A percentile compares a stretch with the other conserved stretches of the same genome.
Evolutionary conservation across 2,888 invertebrate species (phyloP).

Genomic region (Malthinus flaveolus): DNA sequence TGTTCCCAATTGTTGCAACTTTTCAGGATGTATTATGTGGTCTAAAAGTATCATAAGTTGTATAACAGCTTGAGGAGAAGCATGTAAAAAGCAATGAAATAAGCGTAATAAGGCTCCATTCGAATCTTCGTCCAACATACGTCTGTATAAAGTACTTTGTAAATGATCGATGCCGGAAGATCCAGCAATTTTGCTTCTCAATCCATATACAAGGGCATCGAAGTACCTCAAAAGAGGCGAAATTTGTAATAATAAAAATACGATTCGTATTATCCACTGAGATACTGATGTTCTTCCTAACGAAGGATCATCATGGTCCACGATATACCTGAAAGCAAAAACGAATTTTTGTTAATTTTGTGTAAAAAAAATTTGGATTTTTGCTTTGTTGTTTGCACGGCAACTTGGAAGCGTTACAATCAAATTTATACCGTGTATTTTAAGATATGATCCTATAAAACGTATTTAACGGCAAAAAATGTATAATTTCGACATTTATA

Average conservation of each 20-base stretch:
- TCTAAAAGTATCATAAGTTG: conserved; percentile 52
- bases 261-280: conserved; percentile 54
- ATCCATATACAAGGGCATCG: conserved; percentile 53
- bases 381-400: too few species aligned
- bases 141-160: conserved; percentile 49
- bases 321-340: conserved; percentile 52
- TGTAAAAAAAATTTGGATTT: neutral
- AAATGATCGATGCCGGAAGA: conserved; percentile 45
- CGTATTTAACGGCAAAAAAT: too few species aligned
- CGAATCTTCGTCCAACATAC: conserved; percentile 56
- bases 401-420: too few species aligned
- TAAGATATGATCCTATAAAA: too few species aligned
- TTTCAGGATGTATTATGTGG: conserved; percentile 28
- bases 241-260: conserved; percentile 55
- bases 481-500: too few species aligned
- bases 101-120: conserved; percentile 54
- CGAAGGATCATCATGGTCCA: conserved; percentile 55
- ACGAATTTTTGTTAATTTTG: conserved; percentile 1
- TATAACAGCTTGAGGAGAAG: conserved; percentile 54
- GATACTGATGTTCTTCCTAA: conserved; percentile 50
- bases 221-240: conserved; percentile 56
- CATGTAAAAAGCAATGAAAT: conserved; percentile 55
- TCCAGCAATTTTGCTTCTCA: conserved; percentile 50
- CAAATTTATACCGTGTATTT: too few species aligned
- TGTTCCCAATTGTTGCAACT: conserved; percentile 23